These are phyloP conservation scores for Hymenochirus boettgeri DNA, from an alignment of 2,113 vertebrate genomes.

Conservation along the genomic window DNA sequence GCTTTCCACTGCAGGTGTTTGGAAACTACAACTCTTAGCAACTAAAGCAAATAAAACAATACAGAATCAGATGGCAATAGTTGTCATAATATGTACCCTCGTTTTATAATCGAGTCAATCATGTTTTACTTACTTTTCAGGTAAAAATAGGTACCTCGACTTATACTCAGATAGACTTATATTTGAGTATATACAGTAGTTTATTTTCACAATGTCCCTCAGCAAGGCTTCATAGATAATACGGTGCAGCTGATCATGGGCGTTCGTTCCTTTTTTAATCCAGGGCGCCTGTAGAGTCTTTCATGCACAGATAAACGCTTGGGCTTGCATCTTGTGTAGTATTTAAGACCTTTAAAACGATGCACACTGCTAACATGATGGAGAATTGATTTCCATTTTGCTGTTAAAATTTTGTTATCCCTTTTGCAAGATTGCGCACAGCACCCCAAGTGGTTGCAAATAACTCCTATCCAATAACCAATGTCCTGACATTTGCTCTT, in stretches of 20 bases:
- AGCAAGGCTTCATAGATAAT: not conserved
- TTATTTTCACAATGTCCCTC: not conserved
- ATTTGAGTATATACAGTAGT: too few relatives aligned
- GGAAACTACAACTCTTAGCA: too few relatives aligned
- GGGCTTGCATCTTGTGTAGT: not conserved
- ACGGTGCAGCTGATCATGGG: not conserved
- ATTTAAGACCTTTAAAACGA: not conserved
- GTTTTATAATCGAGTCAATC: too few relatives aligned
- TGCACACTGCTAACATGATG: not conserved
- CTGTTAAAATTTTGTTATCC: not conserved
- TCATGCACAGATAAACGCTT: not conserved
- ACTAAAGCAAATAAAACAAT: too few relatives aligned
- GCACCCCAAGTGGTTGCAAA: not conserved
- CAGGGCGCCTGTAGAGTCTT: not conserved
- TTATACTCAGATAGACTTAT: too few relatives aligned
- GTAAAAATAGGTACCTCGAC: too few relatives aligned
- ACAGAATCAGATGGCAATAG: too few relatives aligned
- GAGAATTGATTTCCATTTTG: not conserved
- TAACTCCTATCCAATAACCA: not conserved
- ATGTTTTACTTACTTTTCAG: too few relatives aligned
- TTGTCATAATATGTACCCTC: too few relatives aligned
- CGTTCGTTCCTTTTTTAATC: not conserved
- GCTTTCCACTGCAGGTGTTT: too few relatives aligned
- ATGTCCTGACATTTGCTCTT: not conserved
- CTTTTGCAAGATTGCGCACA: not conserved